Evolutionary conservation across 1,140 invertebrate genomes (phyloP), one percentile per base, ranked within the genome.

Genomic region (Drosophila littoralis): DNA sequence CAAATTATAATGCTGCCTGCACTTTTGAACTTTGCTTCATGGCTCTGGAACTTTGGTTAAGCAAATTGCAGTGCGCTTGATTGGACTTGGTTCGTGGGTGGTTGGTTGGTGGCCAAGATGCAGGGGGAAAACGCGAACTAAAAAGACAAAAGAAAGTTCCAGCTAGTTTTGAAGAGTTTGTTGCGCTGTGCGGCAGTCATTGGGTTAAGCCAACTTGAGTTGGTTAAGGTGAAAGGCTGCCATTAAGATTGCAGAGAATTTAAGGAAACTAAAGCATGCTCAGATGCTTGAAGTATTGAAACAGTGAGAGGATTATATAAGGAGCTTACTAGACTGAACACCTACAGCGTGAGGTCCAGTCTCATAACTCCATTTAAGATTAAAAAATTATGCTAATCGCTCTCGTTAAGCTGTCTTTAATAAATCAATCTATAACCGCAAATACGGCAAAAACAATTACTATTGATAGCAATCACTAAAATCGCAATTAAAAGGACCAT

Each of bases 1-100:
- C 82, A 85, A 85, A 85, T 85, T 85, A 85, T 86, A 85, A 85
- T 85, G 82, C 83, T 85, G 82, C 79, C 79, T 85, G 82, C 82
- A 85, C 82, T 85, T 85, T 85, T 85, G 83, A 85, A 85, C 82
- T 85, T 69, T 79, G 58, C 60, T 75, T 51, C 60, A 57, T 66
- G 33, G 33, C 48, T 54, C 66, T 38, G 64, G 55, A 55, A 66
- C 64, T 66, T 36, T 13, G 42, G 46, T 75, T 77, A 81, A 60
- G 81, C 81, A 84, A 84, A 84, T 84, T 84, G 77, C 77, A 70
- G 63, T 45, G 60, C 69, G 81, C 74, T 72, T 81, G 81, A 84
- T 84, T 86, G 82, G 75, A 68, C 67, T 63, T 12, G n/a, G 8
- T 60, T 65, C 52, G 33, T 54, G 52, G 60, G 43, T 36, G 45